These are phyloP conservation scores for Merops nubicus DNA, from an alignment of 2,113 vertebrate genomes.

Conservation along the genomic window DNA sequence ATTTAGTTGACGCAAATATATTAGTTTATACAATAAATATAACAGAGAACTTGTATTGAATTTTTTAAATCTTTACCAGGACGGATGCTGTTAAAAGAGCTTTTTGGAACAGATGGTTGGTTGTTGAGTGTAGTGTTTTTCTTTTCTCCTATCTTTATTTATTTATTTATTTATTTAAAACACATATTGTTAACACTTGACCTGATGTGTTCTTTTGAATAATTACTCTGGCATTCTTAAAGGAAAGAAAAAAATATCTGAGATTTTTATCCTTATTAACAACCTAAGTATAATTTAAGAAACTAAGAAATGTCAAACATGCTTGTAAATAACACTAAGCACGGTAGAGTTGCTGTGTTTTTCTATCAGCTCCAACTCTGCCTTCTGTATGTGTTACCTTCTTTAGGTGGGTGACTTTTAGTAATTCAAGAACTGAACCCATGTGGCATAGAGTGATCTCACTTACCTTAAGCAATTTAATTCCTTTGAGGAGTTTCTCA, in stretches of 20 bases:
- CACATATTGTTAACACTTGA: slow-evolving; percentile 79
- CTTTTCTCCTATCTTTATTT: neutral
- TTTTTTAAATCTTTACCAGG: neutral
- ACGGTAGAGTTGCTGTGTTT: neutral
- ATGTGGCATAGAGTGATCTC: neutral
- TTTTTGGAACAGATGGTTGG: slow-evolving; percentile 77
- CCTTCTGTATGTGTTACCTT: neutral
- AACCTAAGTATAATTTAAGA: slow-evolving; percentile 46
- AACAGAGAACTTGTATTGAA: neutral
- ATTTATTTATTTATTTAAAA: slow-evolving; percentile 25
- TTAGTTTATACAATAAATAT: no score
- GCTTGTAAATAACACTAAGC: slow-evolving; percentile 8
- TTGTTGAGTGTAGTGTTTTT: slow-evolving; percentile 48
- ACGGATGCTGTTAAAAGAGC: slow-evolving; percentile 4
- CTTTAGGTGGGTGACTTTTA: neutral
- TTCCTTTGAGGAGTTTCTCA: neutral
- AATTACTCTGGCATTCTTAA: slow-evolving; percentile 63
- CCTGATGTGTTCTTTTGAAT: slow-evolving; percentile 66
- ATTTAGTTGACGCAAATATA: no score
- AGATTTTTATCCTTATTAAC: slow-evolving; percentile 61
- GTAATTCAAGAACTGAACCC: neutral
- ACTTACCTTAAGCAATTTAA: neutral
- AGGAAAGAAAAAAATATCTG: neutral
- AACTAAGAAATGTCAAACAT: slow-evolving; percentile 35
- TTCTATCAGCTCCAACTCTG: neutral